These are phyloP conservation scores for Ormyrus thymus DNA, from an alignment of 2,888 invertebrate species.

Conservation along the genomic window DNA sequence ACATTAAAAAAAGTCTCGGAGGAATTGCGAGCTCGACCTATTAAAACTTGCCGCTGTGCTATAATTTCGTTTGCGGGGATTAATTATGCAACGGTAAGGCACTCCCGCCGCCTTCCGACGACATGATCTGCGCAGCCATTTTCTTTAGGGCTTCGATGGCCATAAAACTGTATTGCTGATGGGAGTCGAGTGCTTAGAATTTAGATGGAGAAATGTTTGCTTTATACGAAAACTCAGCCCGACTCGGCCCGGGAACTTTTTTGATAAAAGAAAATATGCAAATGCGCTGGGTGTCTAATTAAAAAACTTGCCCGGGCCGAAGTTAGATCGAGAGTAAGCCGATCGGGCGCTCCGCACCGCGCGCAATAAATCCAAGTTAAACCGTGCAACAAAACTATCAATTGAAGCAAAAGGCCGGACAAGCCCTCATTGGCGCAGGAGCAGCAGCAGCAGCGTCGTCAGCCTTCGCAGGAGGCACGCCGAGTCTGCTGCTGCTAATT, in stretches of 20 bases:
- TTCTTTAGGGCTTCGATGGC: constrained; percentile 11
- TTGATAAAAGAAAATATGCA: too few species aligned
- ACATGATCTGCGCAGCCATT: constrained; percentile 35
- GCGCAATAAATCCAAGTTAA: constrained; percentile 17
- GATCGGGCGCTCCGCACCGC: too few species aligned
- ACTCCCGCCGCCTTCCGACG: background rate
- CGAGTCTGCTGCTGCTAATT: constrained; percentile 68
- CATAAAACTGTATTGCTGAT: constrained; percentile 34
- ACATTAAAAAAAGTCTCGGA: constrained; percentile 52
- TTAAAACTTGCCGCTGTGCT: constrained; percentile 49
- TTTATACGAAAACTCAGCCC: background rate
- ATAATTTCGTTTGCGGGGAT: constrained; percentile 49
- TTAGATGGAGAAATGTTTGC: constrained; percentile 50
- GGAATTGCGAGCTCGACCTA: constrained; percentile 50
- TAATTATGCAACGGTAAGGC: constrained; percentile 49
- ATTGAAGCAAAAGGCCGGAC: constrained; percentile 37
- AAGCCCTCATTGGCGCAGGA: too few species aligned
- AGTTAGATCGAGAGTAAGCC: background rate
- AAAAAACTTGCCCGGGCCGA: background rate
- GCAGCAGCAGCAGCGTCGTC: background rate
- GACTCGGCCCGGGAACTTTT: too few species aligned
- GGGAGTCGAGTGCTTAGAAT: constrained; percentile 25
- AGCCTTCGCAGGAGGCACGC: constrained; percentile 25
- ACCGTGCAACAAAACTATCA: constrained; percentile 48
- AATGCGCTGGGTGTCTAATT: too few species aligned